Evolutionary conservation across 1,140 invertebrate species (phyloP).

Genomic region (Ladona fulva): DNA sequence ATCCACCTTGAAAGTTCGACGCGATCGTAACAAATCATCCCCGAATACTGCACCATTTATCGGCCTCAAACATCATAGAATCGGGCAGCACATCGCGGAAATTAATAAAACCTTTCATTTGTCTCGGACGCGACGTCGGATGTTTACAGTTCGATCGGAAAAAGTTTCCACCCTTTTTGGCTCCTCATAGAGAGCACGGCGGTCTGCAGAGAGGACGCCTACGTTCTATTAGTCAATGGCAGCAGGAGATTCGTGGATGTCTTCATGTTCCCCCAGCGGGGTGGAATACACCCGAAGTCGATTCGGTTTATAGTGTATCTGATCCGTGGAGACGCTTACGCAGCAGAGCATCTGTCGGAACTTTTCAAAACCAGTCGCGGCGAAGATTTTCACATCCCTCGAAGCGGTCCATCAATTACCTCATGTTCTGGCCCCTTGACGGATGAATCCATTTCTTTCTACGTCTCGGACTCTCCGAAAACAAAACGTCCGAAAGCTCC

Average conservation of each 20-base stretch:
- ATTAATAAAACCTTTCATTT: too few species aligned
- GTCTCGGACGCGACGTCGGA: too few species aligned
- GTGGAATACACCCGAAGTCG: neutral
- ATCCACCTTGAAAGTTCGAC: too few species aligned
- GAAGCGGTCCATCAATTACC: neutral
- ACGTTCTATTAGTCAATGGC: neutral
- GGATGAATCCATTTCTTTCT: neutral
- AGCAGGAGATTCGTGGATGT: neutral
- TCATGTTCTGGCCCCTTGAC: neutral
- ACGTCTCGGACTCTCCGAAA: neutral
- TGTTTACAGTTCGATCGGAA: too few species aligned
- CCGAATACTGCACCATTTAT: too few species aligned
- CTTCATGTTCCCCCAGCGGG: neutral
- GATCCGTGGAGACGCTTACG: neutral
- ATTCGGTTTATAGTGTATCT: neutral
- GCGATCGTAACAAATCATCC: too few species aligned
- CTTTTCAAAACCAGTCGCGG: slow-evolving; percentile 7
- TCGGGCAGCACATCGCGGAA: too few species aligned
- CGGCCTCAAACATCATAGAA: too few species aligned
- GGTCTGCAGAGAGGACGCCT: neutral
- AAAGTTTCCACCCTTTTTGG: too few species aligned
- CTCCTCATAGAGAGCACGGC: too few species aligned
- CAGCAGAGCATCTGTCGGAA: neutral
- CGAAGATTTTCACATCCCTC: neutral
- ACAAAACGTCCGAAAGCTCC: neutral